Conservation (phyloP, 2,888 invertebrate species). For the Spilarctia lutea region DNA sequence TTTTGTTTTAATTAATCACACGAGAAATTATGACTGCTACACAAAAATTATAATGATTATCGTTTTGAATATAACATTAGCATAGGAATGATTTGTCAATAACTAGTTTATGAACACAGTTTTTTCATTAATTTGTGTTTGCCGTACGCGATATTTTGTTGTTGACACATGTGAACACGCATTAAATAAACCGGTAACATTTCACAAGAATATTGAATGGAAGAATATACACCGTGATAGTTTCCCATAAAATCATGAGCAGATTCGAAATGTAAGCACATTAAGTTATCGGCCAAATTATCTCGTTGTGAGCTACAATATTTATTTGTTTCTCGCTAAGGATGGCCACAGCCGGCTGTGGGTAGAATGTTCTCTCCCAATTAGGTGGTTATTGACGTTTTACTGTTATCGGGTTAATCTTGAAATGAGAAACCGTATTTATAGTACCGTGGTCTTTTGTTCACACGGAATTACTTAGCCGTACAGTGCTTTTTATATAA, state of each 20-base stretch:
- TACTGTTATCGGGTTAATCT: constrained; percentile 84
- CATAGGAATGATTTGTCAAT: constrained; percentile 40
- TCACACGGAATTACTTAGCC: constrained; percentile 36
- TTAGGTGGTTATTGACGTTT: constrained; percentile 87
- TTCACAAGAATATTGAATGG: constrained; percentile 35
- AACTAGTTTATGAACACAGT: constrained; percentile 32
- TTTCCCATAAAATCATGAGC: constrained; percentile 86
- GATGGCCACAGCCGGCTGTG: constrained; percentile 73
- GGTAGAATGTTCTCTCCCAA: constrained; percentile 83
- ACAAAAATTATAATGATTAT: constrained; percentile 43
- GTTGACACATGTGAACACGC: constrained; percentile 33
- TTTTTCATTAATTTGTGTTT: constrained; percentile 37
- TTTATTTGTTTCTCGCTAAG: constrained; percentile 85
- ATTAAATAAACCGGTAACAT: constrained; percentile 21
- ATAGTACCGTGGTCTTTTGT: constrained; percentile 62
- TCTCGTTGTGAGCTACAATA: constrained; percentile 83
- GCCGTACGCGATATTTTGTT: constrained; percentile 19
- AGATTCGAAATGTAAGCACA: constrained; percentile 86
- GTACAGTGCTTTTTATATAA: not conserved
- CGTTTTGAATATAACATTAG: constrained; percentile 40
- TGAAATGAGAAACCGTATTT: constrained; percentile 72
- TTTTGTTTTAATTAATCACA: constrained; percentile 50
- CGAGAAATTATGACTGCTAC: constrained; percentile 32
- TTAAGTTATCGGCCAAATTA: constrained; percentile 84
- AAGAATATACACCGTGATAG: constrained; percentile 70